Evolutionary conservation across 2,888 invertebrate species (phyloP).

Genomic region (Drosophila hamatofila): DNA sequence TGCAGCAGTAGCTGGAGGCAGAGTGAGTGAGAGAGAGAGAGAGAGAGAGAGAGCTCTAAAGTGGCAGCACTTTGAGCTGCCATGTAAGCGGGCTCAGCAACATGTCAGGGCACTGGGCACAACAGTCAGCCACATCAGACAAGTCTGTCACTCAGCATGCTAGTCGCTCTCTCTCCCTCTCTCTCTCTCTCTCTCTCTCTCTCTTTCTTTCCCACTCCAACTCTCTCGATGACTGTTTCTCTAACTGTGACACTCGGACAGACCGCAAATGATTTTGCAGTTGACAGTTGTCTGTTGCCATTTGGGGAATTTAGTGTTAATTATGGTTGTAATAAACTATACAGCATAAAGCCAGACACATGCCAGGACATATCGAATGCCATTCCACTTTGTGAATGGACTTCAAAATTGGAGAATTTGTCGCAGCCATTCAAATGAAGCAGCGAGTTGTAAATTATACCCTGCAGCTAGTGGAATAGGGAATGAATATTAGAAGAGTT

Average conservation of each 20-base stretch:
- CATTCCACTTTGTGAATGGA: neutral
- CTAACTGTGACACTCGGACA: slow-evolving; percentile 37
- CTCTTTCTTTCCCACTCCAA: too few species aligned
- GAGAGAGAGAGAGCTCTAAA: slow-evolving; percentile 8
- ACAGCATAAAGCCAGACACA: slow-evolving; percentile 48
- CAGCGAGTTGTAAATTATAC: neutral
- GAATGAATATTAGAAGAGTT: neutral
- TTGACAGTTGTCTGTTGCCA: slow-evolving; percentile 79
- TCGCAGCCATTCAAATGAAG: slow-evolving; percentile 35
- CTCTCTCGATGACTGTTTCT: neutral
- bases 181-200: neutral
- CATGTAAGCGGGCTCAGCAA: slow-evolving; percentile 66
- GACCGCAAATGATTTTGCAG: slow-evolving; percentile 80
- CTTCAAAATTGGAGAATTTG: slow-evolving; percentile 33
- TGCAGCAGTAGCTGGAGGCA: neutral
- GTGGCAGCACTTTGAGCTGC: slow-evolving; percentile 53
- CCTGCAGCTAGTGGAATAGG: neutral
- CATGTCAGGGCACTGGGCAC: slow-evolving; percentile 60
- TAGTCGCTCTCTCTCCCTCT: neutral
- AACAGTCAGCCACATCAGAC: slow-evolving; percentile 58
- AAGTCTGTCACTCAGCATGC: slow-evolving; percentile 42
- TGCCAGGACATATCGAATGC: slow-evolving; percentile 4
- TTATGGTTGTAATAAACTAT: slow-evolving; percentile 79
- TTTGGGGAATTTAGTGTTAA: slow-evolving; percentile 81
- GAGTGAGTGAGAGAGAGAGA: neutral